Evolutionary conservation across 2,797 vertebrate genomes (phyloP).

Genomic region (Bucorvus abyssinicus): DNA sequence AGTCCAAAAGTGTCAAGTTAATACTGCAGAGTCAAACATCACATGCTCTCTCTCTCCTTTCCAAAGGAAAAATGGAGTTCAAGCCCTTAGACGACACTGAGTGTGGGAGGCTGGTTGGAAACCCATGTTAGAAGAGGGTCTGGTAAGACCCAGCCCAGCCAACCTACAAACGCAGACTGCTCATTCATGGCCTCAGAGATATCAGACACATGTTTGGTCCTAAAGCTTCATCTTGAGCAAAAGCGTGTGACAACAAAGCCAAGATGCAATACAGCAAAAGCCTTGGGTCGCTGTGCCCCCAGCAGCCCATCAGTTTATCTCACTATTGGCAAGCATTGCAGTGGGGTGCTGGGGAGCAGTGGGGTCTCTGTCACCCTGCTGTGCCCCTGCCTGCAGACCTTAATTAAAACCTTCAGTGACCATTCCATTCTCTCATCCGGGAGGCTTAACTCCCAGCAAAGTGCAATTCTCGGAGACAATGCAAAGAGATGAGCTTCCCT

Average conservation of each 20-base stretch:
- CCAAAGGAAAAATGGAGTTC: not conserved
- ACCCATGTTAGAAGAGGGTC: not conserved
- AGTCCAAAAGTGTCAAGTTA: not conserved
- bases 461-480: not conserved
- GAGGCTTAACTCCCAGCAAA: not conserved
- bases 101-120: not conserved
- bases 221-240: not conserved
- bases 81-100: not conserved
- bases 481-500: not conserved
- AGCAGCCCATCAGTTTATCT: not conserved
- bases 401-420: not conserved
- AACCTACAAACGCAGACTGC: not conserved
- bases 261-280: not conserved
- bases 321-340: not conserved
- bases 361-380: not conserved
- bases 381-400: not conserved
- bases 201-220: not conserved
- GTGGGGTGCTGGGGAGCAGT: not conserved
- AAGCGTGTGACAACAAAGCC: not conserved
- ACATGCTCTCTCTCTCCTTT: not conserved
- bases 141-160: not conserved
- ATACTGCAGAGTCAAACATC: not conserved
- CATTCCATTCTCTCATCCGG: not conserved
- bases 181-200: not conserved
- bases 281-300: not conserved